Percentiles rank a stretch among this genome's conserved stretches.
phyloP scores from a whole-genome alignment of 2,797 vertebrate genomes.

The Silurus lanzhouensis region DNA sequence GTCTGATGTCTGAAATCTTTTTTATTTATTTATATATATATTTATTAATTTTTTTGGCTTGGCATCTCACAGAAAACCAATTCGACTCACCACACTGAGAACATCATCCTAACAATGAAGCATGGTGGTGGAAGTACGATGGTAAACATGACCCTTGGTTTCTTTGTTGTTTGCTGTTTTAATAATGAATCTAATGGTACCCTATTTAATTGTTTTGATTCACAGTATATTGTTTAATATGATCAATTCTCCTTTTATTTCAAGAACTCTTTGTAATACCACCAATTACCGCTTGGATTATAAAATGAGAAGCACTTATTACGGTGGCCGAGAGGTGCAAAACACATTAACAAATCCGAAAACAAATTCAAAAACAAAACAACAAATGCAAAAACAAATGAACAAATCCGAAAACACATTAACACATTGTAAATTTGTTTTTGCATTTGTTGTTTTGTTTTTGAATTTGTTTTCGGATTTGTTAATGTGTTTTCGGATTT shows the following conservation, averaged over 20 bases:
- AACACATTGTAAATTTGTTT: no score
- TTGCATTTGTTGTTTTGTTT: no score
- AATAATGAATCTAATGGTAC: not conserved
- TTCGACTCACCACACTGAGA: not conserved
- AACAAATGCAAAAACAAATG: no score
- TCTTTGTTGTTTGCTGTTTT: not conserved
- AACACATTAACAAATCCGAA: no score
- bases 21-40: no score
- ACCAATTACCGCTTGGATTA: not conserved
- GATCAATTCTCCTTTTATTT: not conserved
- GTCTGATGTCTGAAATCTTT: not conserved
- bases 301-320: not conserved
- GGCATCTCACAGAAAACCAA: not conserved
- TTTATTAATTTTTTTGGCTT: not conserved
- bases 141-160: not conserved
- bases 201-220: not conserved
- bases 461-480: no score
- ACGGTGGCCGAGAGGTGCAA: no score
- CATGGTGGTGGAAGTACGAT: constrained; percentile 9
- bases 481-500: no score
- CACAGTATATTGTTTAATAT: not conserved
- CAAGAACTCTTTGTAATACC: not conserved
- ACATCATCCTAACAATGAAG: not conserved
- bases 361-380: no score
- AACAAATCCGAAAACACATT: no score